Evolutionary conservation across 1,140 invertebrate species (phyloP).

Genomic region (Neodiprion virginianus): DNA sequence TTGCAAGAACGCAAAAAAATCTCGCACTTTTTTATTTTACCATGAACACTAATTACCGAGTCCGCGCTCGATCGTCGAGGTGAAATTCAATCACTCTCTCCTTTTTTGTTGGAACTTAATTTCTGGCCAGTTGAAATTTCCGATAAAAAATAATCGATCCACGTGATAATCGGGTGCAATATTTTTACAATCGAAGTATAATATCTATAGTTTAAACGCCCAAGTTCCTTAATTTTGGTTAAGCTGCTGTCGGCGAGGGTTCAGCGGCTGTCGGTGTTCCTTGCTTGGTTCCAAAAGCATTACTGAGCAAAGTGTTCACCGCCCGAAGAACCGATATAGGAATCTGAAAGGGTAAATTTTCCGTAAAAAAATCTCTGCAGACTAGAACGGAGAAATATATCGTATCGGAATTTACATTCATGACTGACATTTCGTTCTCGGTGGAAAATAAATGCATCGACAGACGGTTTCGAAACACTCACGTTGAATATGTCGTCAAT

Average conservation of each 20-base stretch:
- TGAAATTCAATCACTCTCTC: too few relatives aligned
- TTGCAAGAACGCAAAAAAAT: too few relatives aligned
- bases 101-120: too few relatives aligned
- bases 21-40: too few relatives aligned
- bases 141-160: background rate
- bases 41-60: too few relatives aligned
- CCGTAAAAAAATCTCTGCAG: background rate
- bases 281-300: conserved; percentile 12
- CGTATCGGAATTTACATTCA: too few relatives aligned
- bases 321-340: conserved; percentile 63
- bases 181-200: background rate
- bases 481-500: conserved; percentile 13
- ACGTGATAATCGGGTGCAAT: background rate
- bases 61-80: too few relatives aligned
- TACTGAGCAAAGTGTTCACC: conserved; percentile 58
- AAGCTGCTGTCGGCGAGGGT: background rate
- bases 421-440: too few relatives aligned
- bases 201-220: background rate
- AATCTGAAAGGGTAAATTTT: conserved; percentile 50
- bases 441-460: too few relatives aligned
- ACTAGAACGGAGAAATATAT: too few relatives aligned
- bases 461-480: background rate
- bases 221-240: background rate
- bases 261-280: background rate
- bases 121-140: too few relatives aligned